Evolutionary conservation across 2,113 vertebrate genomes (phyloP), one percentile per base, ranked within the genome.

Genomic region (Mustela nigripes): DNA sequence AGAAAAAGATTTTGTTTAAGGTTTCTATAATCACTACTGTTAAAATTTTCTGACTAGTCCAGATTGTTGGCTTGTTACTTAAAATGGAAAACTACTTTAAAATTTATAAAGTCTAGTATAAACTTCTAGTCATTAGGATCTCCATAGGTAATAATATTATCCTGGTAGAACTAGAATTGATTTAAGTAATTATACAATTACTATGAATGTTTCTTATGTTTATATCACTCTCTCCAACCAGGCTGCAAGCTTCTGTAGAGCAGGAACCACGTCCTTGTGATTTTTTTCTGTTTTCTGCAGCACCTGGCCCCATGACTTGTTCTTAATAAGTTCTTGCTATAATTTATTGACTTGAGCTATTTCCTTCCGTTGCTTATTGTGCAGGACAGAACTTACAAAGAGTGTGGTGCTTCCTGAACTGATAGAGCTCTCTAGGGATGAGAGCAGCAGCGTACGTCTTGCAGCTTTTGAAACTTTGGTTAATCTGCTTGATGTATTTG

Each of bases 391-490:
- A 56, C 98, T 99, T 90, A 99, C 99, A 82, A 99, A 99, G 98
- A 98, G 98, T 0, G 98, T 99, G 97, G 99, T 99, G 93, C 99
- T 99, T 92, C 99, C 99, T 48, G 99, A 99, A 73, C 98, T 99
- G 79, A 98, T 99, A 94, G 99, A 99, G 84, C 99, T 99, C 82
- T 99, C 99, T 9, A 98, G 99, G 93, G 99, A 99, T 21, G 99
- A 99, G 98, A 98, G 99, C 93, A 99, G 99, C 98, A 99, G 98
- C 1, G 99, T 99, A 28, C 99, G 99, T 11, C 99, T 99, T 50
- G 99, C 99, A 81, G 99, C 99, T 82, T 99, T 99, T 89, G 99
- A 99, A 98, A 99, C 99, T 0, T 98, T 99, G 97, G 99, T 99
- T 74, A 99, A 99, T 97, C 98, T 99, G 53, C 99, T 99, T 1